Conservation (phyloP, 1,140 invertebrate species). For the Drosophila gunungcola region DNA sequence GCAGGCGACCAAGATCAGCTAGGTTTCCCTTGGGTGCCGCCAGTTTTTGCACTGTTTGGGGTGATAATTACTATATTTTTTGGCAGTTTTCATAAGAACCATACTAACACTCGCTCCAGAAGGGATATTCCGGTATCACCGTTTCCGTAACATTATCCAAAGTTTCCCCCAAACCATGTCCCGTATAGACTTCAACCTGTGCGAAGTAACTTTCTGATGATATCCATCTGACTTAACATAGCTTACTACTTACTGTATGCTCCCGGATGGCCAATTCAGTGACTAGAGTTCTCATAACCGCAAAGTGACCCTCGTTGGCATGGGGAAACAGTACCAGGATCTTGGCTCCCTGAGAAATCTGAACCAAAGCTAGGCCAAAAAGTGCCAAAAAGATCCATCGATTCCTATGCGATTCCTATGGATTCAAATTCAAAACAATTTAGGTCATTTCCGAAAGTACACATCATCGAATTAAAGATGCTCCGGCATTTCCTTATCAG, state of each 20-base stretch:
- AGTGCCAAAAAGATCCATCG: slow-evolving; percentile 7
- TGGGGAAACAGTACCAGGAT: slow-evolving; percentile 79
- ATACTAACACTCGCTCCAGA: slow-evolving; percentile 71
- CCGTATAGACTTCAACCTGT: slow-evolving; percentile 67
- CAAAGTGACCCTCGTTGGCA: slow-evolving; percentile 83
- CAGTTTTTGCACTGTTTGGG: slow-evolving; percentile 57
- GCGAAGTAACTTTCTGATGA: not conserved
- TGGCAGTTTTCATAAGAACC: not conserved
- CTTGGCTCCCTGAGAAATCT: slow-evolving; percentile 47
- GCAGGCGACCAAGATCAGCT: slow-evolving; percentile 45
- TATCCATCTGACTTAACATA: not conserved
- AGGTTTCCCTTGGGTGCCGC: slow-evolving; percentile 49
- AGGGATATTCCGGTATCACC: slow-evolving; percentile 66
- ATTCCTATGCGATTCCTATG: slow-evolving; percentile 11
- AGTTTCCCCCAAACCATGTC: slow-evolving; percentile 62
- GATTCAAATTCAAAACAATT: not conserved
- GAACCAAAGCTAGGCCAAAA: not conserved
- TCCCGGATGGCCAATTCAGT: slow-evolving; percentile 71
- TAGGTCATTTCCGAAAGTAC: slow-evolving; percentile 9
- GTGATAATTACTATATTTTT: too few relatives aligned
- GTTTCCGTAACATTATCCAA: slow-evolving; percentile 70
- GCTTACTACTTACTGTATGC: slow-evolving; percentile 64
- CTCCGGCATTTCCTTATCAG: slow-evolving; percentile 20
- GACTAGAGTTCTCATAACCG: slow-evolving; percentile 76
- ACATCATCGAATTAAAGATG: slow-evolving; percentile 29